Evolutionary conservation across 1,140 invertebrate genomes (phyloP).

Genomic region (Paramacrobiotus metropolitanus): DNA sequence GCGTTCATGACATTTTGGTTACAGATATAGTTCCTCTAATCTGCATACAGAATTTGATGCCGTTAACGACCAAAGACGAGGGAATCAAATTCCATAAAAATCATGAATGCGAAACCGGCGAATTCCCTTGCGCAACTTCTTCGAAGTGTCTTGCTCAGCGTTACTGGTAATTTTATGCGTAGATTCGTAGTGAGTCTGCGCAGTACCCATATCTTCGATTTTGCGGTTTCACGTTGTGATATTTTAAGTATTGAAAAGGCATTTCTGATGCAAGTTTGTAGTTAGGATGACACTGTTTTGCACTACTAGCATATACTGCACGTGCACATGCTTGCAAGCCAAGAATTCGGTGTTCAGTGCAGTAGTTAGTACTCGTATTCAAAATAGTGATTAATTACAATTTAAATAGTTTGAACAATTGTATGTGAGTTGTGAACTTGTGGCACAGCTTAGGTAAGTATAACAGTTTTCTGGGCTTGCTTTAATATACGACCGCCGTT

Average conservation of each 20-base stretch:
- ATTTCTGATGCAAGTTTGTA: background rate
- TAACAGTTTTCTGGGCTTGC: no score
- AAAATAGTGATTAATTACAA: background rate
- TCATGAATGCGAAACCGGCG: background rate
- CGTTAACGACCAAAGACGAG: no score
- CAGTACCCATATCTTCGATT: no score
- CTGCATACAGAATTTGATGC: no score
- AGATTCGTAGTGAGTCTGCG: background rate
- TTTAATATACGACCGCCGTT: no score
- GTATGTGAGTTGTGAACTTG: background rate
- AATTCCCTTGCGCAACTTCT: background rate
- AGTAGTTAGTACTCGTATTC: background rate
- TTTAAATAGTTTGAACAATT: background rate
- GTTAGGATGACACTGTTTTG: background rate
- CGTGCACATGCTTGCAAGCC: background rate
- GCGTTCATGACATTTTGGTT: no score
- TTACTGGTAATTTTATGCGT: constrained; percentile 3
- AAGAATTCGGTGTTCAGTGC: background rate
- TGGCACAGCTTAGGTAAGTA: no score
- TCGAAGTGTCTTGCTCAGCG: constrained; percentile 2
- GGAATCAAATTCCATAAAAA: background rate
- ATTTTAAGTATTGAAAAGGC: background rate
- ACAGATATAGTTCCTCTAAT: no score
- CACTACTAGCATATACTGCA: background rate
- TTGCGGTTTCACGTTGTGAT: no score